phyloP scores from a whole-genome alignment of 2,888 invertebrate genomes.

The Agrotis clavis region DNA sequence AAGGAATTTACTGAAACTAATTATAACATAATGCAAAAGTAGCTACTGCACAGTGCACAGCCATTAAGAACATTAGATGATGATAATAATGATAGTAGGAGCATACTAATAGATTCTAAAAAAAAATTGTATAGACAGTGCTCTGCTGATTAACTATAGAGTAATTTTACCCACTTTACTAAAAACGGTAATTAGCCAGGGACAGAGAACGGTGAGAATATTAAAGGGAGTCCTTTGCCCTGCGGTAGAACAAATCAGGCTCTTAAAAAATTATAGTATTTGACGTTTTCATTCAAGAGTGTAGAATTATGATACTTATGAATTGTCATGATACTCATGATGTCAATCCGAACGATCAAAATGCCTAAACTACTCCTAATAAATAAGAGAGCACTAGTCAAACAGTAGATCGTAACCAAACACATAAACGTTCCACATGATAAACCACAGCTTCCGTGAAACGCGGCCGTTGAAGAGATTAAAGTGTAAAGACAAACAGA shows the following conservation, averaged over 20 bases:
- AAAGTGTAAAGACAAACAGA: slow-evolving; percentile 63
- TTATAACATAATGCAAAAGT: not conserved
- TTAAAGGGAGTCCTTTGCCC: too few relatives aligned
- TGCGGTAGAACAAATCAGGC: too few relatives aligned
- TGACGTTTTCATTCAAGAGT: not conserved
- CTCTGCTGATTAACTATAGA: not conserved
- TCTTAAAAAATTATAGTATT: too few relatives aligned
- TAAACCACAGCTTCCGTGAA: slow-evolving; percentile 65
- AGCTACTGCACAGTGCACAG: not conserved
- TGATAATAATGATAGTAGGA: not conserved
- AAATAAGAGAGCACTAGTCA: slow-evolving; percentile 1
- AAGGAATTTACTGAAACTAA: not conserved
- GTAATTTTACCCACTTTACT: not conserved
- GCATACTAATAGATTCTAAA: not conserved
- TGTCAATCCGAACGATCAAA: slow-evolving; percentile 10
- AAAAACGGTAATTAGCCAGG: too few relatives aligned
- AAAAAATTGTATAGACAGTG: not conserved
- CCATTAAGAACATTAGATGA: not conserved
- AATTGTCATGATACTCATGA: too few relatives aligned
- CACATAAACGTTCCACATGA: slow-evolving; percentile 50
- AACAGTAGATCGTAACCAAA: slow-evolving; percentile 43
- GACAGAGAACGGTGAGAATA: too few relatives aligned
- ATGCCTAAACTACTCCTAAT: not conserved
- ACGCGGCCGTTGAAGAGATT: slow-evolving; percentile 61
- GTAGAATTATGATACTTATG: not conserved